These are phyloP conservation scores for Melanotaenia parkinsoni DNA, from an alignment of 2,797 vertebrate species.

Conservation along the genomic window DNA sequence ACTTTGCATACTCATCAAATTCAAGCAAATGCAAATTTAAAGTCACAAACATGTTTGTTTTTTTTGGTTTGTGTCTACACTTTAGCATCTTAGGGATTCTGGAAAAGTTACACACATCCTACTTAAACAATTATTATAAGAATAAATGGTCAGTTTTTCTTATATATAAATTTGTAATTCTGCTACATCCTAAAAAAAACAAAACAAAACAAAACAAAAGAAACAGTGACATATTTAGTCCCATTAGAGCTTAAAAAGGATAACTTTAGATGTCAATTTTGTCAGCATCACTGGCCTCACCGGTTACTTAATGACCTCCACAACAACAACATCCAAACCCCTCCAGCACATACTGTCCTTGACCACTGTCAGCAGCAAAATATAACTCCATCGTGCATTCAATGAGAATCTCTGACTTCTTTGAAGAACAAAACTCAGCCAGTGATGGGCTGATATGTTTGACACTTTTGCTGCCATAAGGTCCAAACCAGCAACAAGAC, in stretches of 20 bases:
- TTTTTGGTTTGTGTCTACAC: background rate
- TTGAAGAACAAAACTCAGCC: background rate
- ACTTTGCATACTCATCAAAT: background rate
- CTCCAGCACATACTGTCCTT: background rate
- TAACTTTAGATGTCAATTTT: background rate
- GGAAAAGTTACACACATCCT: background rate
- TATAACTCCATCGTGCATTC: background rate
- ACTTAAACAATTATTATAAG: background rate
- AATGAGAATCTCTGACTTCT: background rate
- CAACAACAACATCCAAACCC: slow-evolving; percentile 4
- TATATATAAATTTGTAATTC: background rate
- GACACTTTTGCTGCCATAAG: background rate
- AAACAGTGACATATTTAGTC: slow-evolving; percentile 1
- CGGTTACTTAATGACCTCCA: slow-evolving; percentile 12
- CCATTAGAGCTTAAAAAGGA: background rate
- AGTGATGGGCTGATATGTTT: background rate
- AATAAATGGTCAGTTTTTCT: slow-evolving; percentile 1
- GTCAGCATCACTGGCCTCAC: slow-evolving; percentile 2
- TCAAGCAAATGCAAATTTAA: background rate
- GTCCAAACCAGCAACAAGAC: background rate
- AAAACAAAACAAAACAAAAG: background rate
- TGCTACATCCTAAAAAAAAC: background rate
- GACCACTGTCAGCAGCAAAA: background rate
- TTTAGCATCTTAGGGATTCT: background rate
- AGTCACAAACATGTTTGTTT: background rate